Conservation (phyloP, 2,113 vertebrate genomes). For the Microcebus tavaratra region DNA sequence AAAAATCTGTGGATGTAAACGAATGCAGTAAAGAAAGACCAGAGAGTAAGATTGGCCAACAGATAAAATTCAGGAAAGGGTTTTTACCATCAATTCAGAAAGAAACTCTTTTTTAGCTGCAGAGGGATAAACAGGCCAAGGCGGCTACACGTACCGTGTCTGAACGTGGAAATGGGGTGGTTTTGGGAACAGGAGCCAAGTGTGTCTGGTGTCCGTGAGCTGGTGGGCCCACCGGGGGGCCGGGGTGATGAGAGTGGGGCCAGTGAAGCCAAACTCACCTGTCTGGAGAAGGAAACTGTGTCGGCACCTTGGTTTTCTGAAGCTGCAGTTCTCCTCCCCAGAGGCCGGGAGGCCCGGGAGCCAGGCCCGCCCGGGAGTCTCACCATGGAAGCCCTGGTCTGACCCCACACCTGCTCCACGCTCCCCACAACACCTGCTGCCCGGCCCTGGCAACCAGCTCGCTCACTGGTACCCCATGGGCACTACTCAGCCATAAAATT, state of each 20-base stretch:
- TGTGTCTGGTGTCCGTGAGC: too few relatives aligned
- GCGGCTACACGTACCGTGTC: too few relatives aligned
- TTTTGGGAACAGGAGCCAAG: too few relatives aligned
- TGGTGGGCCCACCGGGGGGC: too few relatives aligned
- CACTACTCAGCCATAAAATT: too few relatives aligned
- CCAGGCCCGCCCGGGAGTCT: neutral
- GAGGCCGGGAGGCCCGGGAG: fast-evolving
- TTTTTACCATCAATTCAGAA: neutral
- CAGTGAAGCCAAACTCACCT: too few relatives aligned
- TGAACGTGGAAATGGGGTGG: neutral
- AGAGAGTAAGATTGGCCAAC: neutral
- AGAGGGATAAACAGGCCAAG: neutral
- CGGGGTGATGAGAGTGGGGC: neutral
- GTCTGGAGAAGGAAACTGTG: too few relatives aligned
- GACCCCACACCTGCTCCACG: neutral
- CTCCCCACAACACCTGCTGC: fast-evolving
- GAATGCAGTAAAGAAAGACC: neutral
- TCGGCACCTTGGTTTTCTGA: neutral
- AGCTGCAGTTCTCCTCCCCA: too few relatives aligned
- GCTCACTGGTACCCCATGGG: neutral
- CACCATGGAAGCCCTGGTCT: neutral
- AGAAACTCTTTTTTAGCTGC: neutral
- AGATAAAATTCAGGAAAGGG: neutral
- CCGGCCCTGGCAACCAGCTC: fast-evolving
- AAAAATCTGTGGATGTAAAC: neutral